These are phyloP conservation scores for Enteromius fasciolatus DNA, from an alignment of 2,797 vertebrate species.

Conservation along the genomic window DNA sequence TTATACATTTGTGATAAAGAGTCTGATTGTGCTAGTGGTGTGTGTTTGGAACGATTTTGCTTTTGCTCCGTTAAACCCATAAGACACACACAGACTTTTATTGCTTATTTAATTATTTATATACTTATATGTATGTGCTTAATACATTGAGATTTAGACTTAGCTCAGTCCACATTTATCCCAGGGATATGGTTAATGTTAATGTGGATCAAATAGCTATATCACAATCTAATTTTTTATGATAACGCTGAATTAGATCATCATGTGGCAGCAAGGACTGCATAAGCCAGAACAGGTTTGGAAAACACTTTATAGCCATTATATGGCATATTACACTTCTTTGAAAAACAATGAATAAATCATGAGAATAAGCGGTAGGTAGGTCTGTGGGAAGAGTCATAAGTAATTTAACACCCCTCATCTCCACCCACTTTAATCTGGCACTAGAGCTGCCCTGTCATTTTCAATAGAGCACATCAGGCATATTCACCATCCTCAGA, in stretches of 20 bases:
- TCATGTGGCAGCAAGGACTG: not conserved
- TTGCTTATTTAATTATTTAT: not conserved
- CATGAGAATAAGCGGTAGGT: not conserved
- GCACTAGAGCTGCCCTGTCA: not conserved
- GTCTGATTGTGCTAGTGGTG: not conserved
- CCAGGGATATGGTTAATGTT: not conserved
- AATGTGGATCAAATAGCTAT: not conserved
- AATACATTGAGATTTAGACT: not conserved
- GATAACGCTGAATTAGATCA: too few relatives aligned
- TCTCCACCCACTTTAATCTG: not conserved
- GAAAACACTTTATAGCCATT: not conserved
- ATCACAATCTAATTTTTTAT: too few relatives aligned
- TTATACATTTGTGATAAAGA: not conserved
- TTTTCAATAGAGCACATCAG: not conserved
- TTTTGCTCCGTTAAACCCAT: not conserved
- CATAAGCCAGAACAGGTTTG: not conserved
- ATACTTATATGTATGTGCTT: not conserved
- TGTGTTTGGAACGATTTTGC: not conserved
- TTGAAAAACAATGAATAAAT: slow-evolving; percentile 10
- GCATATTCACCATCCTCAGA: not conserved
- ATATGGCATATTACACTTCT: not conserved
- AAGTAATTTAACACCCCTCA: slow-evolving; percentile 16
- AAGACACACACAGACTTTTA: not conserved
- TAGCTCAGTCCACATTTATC: not conserved
- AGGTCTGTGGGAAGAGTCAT: not conserved